Conservation (phyloP, 2,888 invertebrate genomes). For the Drosophila atroscutellata region DNA sequence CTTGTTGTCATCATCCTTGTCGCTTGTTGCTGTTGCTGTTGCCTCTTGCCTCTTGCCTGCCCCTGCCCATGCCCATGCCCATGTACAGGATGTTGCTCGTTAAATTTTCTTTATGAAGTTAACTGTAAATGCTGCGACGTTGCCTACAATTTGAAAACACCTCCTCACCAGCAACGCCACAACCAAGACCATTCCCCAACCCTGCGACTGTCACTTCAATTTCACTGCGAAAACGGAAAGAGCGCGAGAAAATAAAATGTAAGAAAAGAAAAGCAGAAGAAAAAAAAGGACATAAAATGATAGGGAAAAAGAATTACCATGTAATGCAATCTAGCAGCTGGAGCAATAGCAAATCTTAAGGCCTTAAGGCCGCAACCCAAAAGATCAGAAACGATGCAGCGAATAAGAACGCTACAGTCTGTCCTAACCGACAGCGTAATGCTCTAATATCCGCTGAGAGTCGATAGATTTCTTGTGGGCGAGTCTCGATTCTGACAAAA, state of each 20-base stretch:
- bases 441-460: neutral
- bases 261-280: slow-evolving; percentile 10
- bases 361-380: slow-evolving; percentile 51
- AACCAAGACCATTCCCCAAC: neutral
- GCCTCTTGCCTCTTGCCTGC: neutral
- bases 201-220: slow-evolving; percentile 59
- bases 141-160: slow-evolving; percentile 27
- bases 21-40: slow-evolving; percentile 14
- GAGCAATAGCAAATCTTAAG: slow-evolving; percentile 46
- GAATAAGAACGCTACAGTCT: neutral
- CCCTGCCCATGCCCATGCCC: slow-evolving; percentile 21
- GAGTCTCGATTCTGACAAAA: neutral
- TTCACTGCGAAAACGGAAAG: slow-evolving; percentile 56
- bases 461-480: neutral
- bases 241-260: slow-evolving; percentile 58
- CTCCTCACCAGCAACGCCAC: neutral
- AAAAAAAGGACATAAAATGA: slow-evolving; percentile 6
- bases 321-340: slow-evolving; percentile 76
- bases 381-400: slow-evolving; percentile 30
- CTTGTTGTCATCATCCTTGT: slow-evolving; percentile 76
- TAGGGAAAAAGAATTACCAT: slow-evolving; percentile 55
- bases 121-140: slow-evolving; percentile 77
- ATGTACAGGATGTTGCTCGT: slow-evolving; percentile 78
- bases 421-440: neutral
- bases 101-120: slow-evolving; percentile 79